These are phyloP conservation scores for Virgularia gustaviana DNA, from an alignment of 92 coral and sea anemone genomes.

Conservation along the genomic window DNA sequence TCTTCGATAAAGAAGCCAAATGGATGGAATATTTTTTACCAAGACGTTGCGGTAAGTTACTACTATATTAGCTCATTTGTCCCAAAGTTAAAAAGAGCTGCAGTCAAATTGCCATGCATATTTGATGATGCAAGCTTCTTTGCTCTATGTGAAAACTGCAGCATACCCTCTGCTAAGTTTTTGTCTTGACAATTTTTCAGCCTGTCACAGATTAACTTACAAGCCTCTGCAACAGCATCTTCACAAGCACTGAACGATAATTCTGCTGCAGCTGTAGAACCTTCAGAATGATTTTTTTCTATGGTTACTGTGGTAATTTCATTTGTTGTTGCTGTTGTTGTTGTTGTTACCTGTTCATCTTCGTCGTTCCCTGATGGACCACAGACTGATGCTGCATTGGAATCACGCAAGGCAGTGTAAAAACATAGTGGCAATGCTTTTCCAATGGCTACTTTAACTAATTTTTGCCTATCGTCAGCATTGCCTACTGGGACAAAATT, in stretches of 20 bases:
- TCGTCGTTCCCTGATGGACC: no score
- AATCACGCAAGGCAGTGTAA: slow-evolving; percentile 41
- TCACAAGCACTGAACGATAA: slow-evolving; percentile 32
- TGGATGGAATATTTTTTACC: slow-evolving; percentile 45
- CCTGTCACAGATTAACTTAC: not conserved
- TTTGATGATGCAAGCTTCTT: slow-evolving; percentile 22
- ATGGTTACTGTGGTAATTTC: not conserved
- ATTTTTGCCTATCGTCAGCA: slow-evolving; percentile 51
- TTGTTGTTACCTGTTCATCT: no score
- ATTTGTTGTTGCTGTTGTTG: no score
- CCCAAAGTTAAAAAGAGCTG: slow-evolving; percentile 59
- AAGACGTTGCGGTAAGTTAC: slow-evolving; percentile 43
- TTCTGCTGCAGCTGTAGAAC: slow-evolving; percentile 11
- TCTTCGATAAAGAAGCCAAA: slow-evolving; percentile 46
- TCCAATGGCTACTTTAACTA: slow-evolving; percentile 60
- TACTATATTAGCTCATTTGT: slow-evolving; percentile 33
- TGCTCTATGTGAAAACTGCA: slow-evolving; percentile 53
- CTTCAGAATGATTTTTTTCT: slow-evolving; percentile 18
- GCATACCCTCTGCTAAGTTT: slow-evolving; percentile 49
- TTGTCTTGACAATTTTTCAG: slow-evolving; percentile 46
- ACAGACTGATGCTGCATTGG: slow-evolving; percentile 6
- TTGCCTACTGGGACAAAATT: slow-evolving; percentile 56
- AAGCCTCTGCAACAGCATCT: slow-evolving; percentile 24
- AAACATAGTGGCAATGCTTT: slow-evolving; percentile 50
- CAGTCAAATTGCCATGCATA: slow-evolving; percentile 52